phyloP scores from a whole-genome alignment of 2,888 invertebrate genomes.

The Rotaria macrura region DNA sequence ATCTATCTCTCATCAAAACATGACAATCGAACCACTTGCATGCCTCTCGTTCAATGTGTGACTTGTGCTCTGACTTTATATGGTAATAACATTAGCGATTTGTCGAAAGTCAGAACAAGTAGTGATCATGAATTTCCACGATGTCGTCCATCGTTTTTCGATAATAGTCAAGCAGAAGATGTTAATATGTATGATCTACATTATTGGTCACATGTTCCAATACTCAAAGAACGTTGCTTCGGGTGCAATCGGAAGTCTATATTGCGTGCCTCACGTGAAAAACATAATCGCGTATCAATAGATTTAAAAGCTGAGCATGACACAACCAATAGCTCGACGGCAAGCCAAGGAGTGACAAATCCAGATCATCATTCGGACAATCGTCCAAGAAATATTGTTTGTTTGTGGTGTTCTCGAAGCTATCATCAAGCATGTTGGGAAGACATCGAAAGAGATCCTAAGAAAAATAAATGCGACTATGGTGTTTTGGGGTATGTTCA shows the following conservation, averaged over 20 bases:
- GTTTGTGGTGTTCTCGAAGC: background rate
- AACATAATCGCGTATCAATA: background rate
- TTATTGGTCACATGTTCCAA: background rate
- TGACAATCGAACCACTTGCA: too few relatives aligned
- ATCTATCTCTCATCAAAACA: too few relatives aligned
- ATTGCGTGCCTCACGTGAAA: too few relatives aligned
- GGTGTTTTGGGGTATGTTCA: background rate
- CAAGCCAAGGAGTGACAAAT: too few relatives aligned
- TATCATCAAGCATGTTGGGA: background rate
- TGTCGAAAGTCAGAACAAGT: too few relatives aligned
- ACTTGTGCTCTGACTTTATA: too few relatives aligned
- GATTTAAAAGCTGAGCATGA: too few relatives aligned
- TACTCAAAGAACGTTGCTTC: background rate
- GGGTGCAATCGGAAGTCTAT: background rate
- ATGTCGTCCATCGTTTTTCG: background rate
- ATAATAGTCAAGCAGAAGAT: background rate
- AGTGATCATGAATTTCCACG: background rate
- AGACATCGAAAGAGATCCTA: background rate
- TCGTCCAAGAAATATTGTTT: background rate
- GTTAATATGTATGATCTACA: background rate
- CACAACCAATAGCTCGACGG: too few relatives aligned
- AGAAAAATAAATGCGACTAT: background rate
- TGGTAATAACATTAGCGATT: too few relatives aligned
- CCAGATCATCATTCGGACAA: background rate
- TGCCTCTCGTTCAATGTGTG: too few relatives aligned